Evolutionary conservation across 2,888 invertebrate genomes (phyloP).

Genomic region (Drosophila testacea): DNA sequence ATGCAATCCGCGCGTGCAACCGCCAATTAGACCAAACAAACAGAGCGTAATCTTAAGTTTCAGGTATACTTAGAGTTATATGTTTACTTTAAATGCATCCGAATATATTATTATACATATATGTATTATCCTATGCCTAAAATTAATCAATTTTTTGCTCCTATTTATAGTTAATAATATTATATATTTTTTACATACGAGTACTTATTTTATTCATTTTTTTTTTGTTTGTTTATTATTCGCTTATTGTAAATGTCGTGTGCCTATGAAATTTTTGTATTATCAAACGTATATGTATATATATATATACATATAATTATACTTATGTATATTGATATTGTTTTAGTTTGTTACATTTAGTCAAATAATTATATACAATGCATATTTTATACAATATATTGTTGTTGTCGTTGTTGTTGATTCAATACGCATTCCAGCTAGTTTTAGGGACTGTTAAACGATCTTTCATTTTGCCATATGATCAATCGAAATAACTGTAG

Average conservation of each 20-base stretch:
- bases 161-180: constrained; percentile 13
- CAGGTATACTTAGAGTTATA: constrained; percentile 53
- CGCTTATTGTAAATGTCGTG: constrained; percentile 33
- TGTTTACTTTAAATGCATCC: constrained; percentile 3
- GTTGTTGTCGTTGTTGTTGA: constrained; percentile 17
- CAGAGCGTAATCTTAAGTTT: constrained; percentile 73
- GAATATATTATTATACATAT: constrained; percentile 8
- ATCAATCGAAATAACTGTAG: constrained; percentile 38
- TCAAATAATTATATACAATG: constrained; percentile 10
- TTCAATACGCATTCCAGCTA: neutral
- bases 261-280: constrained; percentile 43
- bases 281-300: constrained; percentile 26
- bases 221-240: constrained; percentile 25
- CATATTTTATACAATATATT: constrained; percentile 10
- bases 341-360: constrained; percentile 23
- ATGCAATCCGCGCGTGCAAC: constrained; percentile 10
- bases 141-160: constrained; percentile 25
- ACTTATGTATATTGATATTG: constrained; percentile 7
- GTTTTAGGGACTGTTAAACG: constrained; percentile 4
- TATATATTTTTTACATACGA: constrained; percentile 12
- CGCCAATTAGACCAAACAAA: constrained; percentile 74
- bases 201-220: constrained; percentile 14
- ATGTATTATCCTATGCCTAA: constrained; percentile 26
- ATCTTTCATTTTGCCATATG: constrained; percentile 46
- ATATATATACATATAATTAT: constrained; percentile 13